These are phyloP conservation scores for Corapipo altera DNA, from an alignment of 2,113 vertebrate genomes.

Conservation along the genomic window DNA sequence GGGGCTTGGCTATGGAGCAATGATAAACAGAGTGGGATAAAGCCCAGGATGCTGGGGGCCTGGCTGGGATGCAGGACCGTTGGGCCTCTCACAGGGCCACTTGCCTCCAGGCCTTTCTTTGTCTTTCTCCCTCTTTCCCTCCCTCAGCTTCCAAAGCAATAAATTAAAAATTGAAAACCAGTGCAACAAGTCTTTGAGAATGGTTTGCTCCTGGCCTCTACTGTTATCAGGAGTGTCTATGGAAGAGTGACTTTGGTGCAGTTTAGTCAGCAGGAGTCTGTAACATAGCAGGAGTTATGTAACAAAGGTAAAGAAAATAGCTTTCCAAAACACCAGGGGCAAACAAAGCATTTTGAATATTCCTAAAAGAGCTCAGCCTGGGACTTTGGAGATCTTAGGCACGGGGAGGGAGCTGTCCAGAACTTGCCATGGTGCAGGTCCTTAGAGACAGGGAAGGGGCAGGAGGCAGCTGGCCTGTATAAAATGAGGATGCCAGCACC, in stretches of 20 bases:
- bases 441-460: background rate
- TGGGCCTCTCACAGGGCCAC: background rate
- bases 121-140: slow-evolving; percentile 9
- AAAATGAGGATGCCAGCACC: background rate
- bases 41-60: slow-evolving; percentile 44
- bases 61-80: slow-evolving; percentile 12
- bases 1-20: slow-evolving; percentile 27
- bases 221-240: background rate
- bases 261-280: background rate
- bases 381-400: background rate
- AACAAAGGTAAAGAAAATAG: slow-evolving; percentile 39
- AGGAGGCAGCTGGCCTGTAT: background rate
- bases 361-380: background rate
- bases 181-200: slow-evolving; percentile 37
- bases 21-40: slow-evolving; percentile 48
- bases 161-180: slow-evolving; percentile 30
- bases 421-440: background rate
- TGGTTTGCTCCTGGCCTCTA: slow-evolving; percentile 1
- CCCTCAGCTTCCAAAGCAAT: slow-evolving; percentile 32
- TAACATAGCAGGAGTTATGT: background rate
- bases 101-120: slow-evolving; percentile 42
- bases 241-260: slow-evolving; percentile 23
- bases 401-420: slow-evolving; percentile 1
- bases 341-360: slow-evolving; percentile 2
- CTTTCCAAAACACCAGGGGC: slow-evolving; percentile 1